Evolutionary conservation across 2,797 vertebrate genomes (phyloP), one percentile per base, ranked within the genome.

Genomic region (Atherinosoma microstoma): DNA sequence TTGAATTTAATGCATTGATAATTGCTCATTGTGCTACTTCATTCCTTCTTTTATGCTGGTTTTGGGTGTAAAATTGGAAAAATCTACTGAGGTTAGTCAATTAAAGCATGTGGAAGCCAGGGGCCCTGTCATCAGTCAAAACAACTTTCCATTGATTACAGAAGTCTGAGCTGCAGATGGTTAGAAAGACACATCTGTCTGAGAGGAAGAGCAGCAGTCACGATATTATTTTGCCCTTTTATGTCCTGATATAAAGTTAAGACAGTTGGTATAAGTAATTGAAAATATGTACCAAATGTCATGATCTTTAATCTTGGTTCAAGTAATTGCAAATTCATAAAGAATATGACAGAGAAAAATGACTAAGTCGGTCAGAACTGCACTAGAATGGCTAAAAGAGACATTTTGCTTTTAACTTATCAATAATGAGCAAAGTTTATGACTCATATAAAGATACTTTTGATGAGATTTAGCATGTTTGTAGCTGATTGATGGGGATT

Each of bases 121-220:
- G 49, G 45, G 42, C 36, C 34, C 49, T 0, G 2, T 58, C 73
- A 86, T 86, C 72, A 82, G 80, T 85, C 80, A 81, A 65, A 84
- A 42, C 6, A 30, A 51, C 9, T 51, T 27, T 65, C 61, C 20
- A 7, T 47, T 75, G 83, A 83, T 85, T 78, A 57, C 64, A 75
- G 75, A 57, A 64, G 47, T 22, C 38, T 29, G 24, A 62, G 71
- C 56, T 67, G 58, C 62, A 75, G 70, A 75, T 51, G 60, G 53
- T 34, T 30, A n/a, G 2, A 22, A 62, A 24, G 27, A 8, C 4
- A 6, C 8, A 3, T 64, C n/a, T 70, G 40, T 79, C 15, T 63
- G 51, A 63, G 63, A 66, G 57, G 54, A 65, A 24, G 32, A 67
- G 38, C 0, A 65, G 59, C 40, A 70, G 45, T 45, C 27, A 32